Conservation (phyloP, 2,888 invertebrate genomes). For the Hydroisotoma schaefferi region DNA sequence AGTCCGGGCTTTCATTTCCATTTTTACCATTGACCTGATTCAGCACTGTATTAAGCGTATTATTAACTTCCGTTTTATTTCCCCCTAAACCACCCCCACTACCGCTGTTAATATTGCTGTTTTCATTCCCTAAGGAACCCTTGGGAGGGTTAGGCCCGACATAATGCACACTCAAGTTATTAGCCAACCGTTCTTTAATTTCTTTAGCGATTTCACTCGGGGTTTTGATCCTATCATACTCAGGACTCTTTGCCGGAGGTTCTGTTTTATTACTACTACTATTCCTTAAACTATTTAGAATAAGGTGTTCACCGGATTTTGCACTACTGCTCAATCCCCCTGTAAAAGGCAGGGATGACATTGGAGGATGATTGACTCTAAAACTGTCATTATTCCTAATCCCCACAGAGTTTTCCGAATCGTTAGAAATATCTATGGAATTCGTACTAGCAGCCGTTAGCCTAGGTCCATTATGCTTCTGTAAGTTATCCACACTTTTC, state of each 20-base stretch:
- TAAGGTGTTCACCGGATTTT: background rate
- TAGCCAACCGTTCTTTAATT: constrained; percentile 23
- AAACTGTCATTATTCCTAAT: constrained; percentile 8
- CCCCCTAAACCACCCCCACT: constrained; percentile 12
- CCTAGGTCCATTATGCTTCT: constrained; percentile 20
- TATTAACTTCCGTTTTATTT: constrained; percentile 17
- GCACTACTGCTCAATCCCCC: background rate
- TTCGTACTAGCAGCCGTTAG: constrained; percentile 26
- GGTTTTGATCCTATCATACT: constrained; percentile 44
- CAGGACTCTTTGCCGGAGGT: constrained; percentile 30
- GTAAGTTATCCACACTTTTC: constrained; percentile 48
- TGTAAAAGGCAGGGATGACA: background rate
- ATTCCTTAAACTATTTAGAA: background rate
- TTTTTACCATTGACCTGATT: constrained; percentile 16
- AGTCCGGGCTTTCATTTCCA: constrained; percentile 49
- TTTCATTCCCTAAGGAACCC: background rate
- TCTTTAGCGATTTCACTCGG: constrained; percentile 36
- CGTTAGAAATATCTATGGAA: constrained; percentile 1
- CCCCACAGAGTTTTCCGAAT: background rate
- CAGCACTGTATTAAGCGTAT: constrained; percentile 4
- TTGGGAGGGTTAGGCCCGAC: constrained; percentile 1
- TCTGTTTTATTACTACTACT: constrained; percentile 5
- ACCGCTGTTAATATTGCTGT: background rate
- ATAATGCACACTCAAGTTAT: constrained; percentile 4
- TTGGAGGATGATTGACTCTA: background rate